Base-by-base conservation (phyloP, 2,888 invertebrate species). In the Polydrusus cervinus region DNA sequence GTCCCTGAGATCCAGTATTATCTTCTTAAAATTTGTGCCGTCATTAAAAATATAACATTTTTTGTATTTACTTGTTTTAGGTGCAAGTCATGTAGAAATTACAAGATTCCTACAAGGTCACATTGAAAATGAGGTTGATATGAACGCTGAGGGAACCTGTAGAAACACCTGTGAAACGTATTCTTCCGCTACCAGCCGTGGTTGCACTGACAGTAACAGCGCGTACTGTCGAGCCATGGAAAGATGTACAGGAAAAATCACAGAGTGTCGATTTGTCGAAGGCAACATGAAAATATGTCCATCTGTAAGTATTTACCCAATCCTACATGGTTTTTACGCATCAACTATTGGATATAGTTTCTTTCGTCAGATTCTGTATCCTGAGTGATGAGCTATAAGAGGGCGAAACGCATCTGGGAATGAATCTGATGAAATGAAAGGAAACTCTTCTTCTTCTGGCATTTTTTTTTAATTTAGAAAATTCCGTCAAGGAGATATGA, bases 61-160 rank as follows among this genome's bases (percentile, higher is more conserved):
- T n/a, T n/a, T 34, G 1, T 34, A n/a, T 34, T 34, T 34, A 34
- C 7, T 10, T 7, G 3, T 16, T 20, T 40, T 86, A 87, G 90
- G 90, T 9, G 87, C 89, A 78, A 95, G 93, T 0, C 95, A 91
- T 83, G 91, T 91, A 9, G 91, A 93, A 85, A 89, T 95, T 65
- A 94, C 93, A 3, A 90, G 92, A 34, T 87, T 95, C 0, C 88
- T 95, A 16, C 94, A 95, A 87, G 95, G 95, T n/a, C 94, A 93
- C 86, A 88, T 96, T 65, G 93, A 94, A 83, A 95, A 96, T 85
- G 95, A 95, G 84, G 94, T 93, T 16, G 94, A 95, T 84, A 88
- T 95, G 88, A 95, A 94, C 85, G 78, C 86, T 0, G 90, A 91
- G 3, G 87, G 88, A 3, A 91, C 93, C 0, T 95, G 95, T 85